Percentiles rank a stretch among this genome's conserved stretches.
These are phyloP conservation scores for Pseudorectes ferrugineus DNA, from an alignment of 2,113 vertebrate genomes.

Conservation along the genomic window DNA sequence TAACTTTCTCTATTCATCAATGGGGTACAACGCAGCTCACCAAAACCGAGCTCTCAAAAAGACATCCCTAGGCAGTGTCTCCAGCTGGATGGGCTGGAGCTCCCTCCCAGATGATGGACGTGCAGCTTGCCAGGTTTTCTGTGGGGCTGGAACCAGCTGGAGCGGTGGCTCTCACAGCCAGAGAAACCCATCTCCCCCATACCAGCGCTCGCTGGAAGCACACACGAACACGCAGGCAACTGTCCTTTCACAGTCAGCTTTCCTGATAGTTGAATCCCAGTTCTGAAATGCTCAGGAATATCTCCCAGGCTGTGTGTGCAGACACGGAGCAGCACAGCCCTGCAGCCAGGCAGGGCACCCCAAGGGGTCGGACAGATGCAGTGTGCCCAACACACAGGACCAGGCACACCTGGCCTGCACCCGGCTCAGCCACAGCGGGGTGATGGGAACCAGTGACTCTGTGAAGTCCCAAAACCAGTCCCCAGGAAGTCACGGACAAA, in stretches of 20 bases:
- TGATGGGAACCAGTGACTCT: accelerated
- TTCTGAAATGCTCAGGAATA: accelerated
- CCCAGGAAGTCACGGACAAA: neutral
- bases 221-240: accelerated
- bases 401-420: accelerated
- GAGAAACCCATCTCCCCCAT: neutral
- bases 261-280: accelerated
- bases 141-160: neutral
- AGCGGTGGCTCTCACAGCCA: accelerated
- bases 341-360: neutral
- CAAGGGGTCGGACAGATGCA: neutral
- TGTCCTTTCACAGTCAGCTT: neutral
- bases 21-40: accelerated
- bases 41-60: accelerated
- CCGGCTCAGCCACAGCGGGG: accelerated
- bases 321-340: accelerated
- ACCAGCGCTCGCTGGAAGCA: neutral
- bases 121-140: neutral
- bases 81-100: neutral
- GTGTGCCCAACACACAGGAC: neutral
- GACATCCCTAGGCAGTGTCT: neutral
- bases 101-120: neutral
- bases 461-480: accelerated
- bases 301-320: neutral
- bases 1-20: neutral